These are phyloP conservation scores for Acrossocheilus fasciatus DNA, from an alignment of 2,797 vertebrate species.

Conservation along the genomic window DNA sequence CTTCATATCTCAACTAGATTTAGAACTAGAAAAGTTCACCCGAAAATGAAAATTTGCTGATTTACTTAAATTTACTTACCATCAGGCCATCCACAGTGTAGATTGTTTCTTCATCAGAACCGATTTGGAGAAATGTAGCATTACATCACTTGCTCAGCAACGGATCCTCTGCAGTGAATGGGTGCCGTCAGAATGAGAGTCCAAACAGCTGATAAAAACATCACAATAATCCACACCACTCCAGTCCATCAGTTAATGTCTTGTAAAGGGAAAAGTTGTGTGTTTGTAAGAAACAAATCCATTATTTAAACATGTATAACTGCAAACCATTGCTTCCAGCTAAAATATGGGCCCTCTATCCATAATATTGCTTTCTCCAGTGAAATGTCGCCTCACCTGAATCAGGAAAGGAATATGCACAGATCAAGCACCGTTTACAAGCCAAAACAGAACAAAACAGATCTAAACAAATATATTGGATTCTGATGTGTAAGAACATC, in stretches of 20 bases:
- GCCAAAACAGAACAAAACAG: neutral
- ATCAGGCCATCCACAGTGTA: neutral
- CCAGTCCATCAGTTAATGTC: too few relatives aligned
- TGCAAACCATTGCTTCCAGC: neutral
- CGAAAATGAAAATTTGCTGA: neutral
- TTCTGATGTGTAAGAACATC: too few relatives aligned
- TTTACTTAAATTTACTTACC: neutral
- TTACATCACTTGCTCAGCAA: neutral
- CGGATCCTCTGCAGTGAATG: neutral
- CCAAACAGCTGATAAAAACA: neutral
- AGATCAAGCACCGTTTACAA: neutral
- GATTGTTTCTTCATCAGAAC: neutral
- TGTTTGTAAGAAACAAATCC: neutral
- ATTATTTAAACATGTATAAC: neutral
- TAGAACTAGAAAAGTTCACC: neutral
- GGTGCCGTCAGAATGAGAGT: neutral
- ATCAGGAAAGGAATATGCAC: neutral
- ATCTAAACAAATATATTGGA: neutral
- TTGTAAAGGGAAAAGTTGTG: neutral
- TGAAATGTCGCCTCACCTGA: too few relatives aligned
- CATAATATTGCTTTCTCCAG: neutral
- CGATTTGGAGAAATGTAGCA: neutral
- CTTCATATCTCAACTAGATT: neutral
- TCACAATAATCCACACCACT: too few relatives aligned
- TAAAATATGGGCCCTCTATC: neutral